These are phyloP conservation scores for Macrotus californicus DNA, from an alignment of 2,113 vertebrate species.

Conservation along the genomic window DNA sequence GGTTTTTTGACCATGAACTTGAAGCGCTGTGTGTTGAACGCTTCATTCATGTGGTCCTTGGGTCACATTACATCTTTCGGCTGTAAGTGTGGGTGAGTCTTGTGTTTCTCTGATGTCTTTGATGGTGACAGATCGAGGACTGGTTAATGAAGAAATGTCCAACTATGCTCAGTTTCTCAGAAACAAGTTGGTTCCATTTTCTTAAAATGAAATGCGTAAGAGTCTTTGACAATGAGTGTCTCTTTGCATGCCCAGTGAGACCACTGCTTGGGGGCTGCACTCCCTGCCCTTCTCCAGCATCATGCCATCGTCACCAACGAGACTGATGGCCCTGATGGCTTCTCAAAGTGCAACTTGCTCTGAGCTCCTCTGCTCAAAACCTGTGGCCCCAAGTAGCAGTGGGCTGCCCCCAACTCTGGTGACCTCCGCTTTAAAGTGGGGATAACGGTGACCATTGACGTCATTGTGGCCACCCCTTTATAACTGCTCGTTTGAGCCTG, in stretches of 20 bases:
- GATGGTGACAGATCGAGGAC: not conserved
- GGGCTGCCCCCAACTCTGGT: accelerated
- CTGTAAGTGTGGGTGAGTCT: not conserved
- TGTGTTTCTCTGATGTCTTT: not conserved
- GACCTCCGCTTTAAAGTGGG: not conserved
- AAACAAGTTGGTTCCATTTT: not conserved
- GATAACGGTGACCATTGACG: accelerated
- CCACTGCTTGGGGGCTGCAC: not conserved
- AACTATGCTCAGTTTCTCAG: not conserved
- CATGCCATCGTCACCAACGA: accelerated
- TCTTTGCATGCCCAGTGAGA: not conserved
- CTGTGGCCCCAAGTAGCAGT: too few relatives aligned
- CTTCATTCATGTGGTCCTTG: not conserved
- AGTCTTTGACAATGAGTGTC: not conserved
- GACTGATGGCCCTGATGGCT: accelerated
- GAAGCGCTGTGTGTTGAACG: accelerated
- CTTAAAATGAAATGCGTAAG: accelerated
- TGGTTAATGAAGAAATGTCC: not conserved
- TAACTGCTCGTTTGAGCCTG: not conserved
- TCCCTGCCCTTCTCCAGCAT: not conserved
- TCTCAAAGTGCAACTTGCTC: not conserved
- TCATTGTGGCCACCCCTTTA: accelerated
- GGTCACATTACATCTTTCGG: not conserved
- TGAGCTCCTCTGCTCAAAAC: not conserved
- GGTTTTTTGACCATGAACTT: too few relatives aligned